Evolutionary conservation across 2,113 vertebrate species (phyloP).

Genomic region (Verasper variegatus): DNA sequence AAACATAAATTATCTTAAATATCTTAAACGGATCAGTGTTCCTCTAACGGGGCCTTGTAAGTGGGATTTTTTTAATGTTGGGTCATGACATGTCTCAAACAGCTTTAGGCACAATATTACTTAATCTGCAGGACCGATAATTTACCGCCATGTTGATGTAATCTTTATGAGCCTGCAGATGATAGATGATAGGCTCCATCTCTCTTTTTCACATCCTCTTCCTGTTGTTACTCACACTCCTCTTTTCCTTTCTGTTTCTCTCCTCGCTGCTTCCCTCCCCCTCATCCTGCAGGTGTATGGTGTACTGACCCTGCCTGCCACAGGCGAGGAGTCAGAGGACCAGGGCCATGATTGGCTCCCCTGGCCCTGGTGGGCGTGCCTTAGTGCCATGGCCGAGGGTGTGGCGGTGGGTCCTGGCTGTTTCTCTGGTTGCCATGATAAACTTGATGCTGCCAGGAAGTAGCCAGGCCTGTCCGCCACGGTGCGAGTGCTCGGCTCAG

Average conservation of each 20-base stretch:
- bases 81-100: constrained; percentile 22
- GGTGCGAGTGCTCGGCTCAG: constrained; percentile 91
- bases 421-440: constrained; percentile 65
- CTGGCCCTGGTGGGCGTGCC: constrained; percentile 77
- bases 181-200: constrained; percentile 12
- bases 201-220: background rate
- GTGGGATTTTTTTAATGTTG: constrained; percentile 30
- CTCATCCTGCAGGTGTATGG: constrained; percentile 79
- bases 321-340: constrained; percentile 81
- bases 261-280: constrained; percentile 11
- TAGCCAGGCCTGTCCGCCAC: constrained; percentile 87
- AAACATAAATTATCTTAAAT: constrained; percentile 61
- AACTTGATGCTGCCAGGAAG: constrained; percentile 75
- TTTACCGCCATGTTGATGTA: constrained; percentile 43
- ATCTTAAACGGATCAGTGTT: constrained; percentile 28
- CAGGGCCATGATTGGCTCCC: constrained; percentile 83
- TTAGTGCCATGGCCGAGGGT: constrained; percentile 77
- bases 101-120: constrained; percentile 24
- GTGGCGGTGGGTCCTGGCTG: constrained; percentile 76
- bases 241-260: background rate
- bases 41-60: constrained; percentile 30
- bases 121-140: constrained; percentile 46
- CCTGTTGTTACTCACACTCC: background rate
- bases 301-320: constrained; percentile 82
- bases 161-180: constrained; percentile 45